phyloP scores from a whole-genome alignment of 1,140 invertebrate genomes.

The Dreissena rostriformis region DNA sequence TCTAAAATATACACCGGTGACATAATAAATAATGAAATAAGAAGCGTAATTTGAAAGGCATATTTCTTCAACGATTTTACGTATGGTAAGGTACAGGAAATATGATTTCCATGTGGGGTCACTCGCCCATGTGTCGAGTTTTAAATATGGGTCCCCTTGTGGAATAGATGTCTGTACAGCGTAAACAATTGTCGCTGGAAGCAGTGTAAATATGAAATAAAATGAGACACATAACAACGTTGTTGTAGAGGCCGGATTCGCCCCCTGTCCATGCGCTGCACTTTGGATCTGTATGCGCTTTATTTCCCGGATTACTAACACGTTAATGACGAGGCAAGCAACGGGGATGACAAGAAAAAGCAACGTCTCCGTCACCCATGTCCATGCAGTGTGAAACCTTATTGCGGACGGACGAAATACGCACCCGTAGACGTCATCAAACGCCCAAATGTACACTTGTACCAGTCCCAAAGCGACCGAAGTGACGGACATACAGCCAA shows the following conservation, averaged over 20 bases:
- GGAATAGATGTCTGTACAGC: constrained; percentile 60
- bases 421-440: background rate
- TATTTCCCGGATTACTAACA: constrained; percentile 69
- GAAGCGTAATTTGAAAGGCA: constrained; percentile 76
- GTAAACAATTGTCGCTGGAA: constrained; percentile 71
- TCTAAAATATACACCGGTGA: constrained; percentile 75
- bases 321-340: constrained; percentile 70
- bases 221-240: constrained; percentile 75
- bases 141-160: constrained; percentile 44
- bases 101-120: constrained; percentile 68
- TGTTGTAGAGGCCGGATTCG: constrained; percentile 69
- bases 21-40: constrained; percentile 75
- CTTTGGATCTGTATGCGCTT: constrained; percentile 63
- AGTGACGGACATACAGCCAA: constrained; percentile 70
- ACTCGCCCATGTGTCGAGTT: constrained; percentile 53
- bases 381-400: constrained; percentile 62
- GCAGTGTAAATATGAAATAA: constrained; percentile 72
- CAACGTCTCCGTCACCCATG: constrained; percentile 68
- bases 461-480: constrained; percentile 38
- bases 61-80: constrained; percentile 72
- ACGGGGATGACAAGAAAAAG: constrained; percentile 71
- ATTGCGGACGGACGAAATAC: background rate
- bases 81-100: constrained; percentile 66
- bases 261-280: constrained; percentile 43
- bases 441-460: constrained; percentile 59